A percentile compares a stretch with the other conserved stretches of the same genome.
These are phyloP conservation scores for Phalanger gymnotis DNA, from an alignment of 2,797 vertebrate species.

Conservation along the genomic window DNA sequence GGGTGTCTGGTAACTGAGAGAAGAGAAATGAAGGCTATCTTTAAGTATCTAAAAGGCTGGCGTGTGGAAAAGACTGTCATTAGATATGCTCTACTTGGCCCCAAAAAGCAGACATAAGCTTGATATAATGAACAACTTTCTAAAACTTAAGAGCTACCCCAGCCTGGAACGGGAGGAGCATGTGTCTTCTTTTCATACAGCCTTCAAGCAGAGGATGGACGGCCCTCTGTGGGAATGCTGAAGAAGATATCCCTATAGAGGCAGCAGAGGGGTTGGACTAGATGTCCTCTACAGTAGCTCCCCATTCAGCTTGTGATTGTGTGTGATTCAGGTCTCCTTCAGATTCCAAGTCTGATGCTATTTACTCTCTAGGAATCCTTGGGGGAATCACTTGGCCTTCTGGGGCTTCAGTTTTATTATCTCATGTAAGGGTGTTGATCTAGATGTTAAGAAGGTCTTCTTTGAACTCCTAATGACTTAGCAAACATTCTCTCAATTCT, in stretches of 20 bases:
- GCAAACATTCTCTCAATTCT: background rate
- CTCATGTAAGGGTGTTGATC: background rate
- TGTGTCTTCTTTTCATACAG: background rate
- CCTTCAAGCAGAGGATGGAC: background rate
- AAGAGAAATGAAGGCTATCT: background rate
- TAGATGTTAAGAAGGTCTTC: background rate
- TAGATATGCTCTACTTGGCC: background rate
- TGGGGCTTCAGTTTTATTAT: background rate
- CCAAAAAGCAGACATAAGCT: background rate
- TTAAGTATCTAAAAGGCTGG: background rate
- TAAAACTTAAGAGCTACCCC: background rate
- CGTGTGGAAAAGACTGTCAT: background rate
- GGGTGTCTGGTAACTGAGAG: background rate
- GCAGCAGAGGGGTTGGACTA: background rate
- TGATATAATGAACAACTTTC: background rate
- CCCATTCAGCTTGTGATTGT: background rate
- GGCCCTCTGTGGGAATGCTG: background rate
- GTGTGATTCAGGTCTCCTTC: background rate
- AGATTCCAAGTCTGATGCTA: background rate
- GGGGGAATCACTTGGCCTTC: background rate
- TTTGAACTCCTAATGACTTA: background rate
- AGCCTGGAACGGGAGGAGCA: background rate
- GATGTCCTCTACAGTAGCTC: background rate
- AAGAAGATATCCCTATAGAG: background rate
- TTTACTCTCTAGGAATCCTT: background rate